A percentile compares a stretch with the other conserved stretches of the same genome.
Evolutionary conservation across 2,113 vertebrate genomes (phyloP).

Genomic region (Neolamprologus tretocephalus): DNA sequence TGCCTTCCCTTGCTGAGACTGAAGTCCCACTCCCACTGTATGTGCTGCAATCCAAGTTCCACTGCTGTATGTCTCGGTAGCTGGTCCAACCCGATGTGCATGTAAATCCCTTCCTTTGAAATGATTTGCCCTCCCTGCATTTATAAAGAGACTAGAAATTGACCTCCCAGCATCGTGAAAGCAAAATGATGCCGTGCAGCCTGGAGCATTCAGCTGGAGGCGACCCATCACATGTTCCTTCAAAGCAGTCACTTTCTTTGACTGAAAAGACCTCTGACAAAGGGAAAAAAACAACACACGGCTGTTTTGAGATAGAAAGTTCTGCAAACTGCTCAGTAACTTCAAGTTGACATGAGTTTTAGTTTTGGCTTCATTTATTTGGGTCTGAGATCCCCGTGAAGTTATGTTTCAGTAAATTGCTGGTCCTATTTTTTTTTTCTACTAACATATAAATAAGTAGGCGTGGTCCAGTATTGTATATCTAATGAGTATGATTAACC

Average conservation of each 20-base stretch:
- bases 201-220: neutral
- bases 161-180: neutral
- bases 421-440: neutral
- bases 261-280: neutral
- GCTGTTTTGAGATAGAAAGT: neutral
- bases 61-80: neutral
- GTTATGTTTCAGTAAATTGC: neutral
- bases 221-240: neutral
- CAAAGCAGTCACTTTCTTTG: neutral
- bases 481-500: neutral
- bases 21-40: neutral
- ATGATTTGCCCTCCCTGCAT: neutral
- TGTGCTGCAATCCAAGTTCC: neutral
- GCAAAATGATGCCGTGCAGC: neutral
- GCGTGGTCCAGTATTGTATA: neutral
- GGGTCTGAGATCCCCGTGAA: neutral
- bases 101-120: neutral
- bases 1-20: neutral
- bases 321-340: neutral
- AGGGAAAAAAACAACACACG: neutral
- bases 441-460: neutral
- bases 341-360: neutral
- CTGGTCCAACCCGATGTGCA: neutral
- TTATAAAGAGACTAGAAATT: neutral
- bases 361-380: neutral